These are phyloP conservation scores for Sabellastarte sp. DNA, from an alignment of 2,888 invertebrate species.

Conservation along the genomic window DNA sequence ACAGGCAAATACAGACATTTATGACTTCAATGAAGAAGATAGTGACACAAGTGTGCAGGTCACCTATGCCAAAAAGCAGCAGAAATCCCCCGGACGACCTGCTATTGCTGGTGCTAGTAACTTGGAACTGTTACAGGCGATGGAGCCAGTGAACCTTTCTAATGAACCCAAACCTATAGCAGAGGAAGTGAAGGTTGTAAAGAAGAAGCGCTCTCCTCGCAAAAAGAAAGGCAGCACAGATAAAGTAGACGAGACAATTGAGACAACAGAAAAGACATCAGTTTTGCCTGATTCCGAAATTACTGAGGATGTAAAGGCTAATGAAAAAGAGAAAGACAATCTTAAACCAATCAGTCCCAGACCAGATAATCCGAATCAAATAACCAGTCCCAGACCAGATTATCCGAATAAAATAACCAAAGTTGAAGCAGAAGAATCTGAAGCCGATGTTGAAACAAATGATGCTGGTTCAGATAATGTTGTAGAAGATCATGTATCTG, in stretches of 20 bases:
- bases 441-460: not conserved
- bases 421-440: not conserved
- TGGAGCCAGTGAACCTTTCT: too few relatives aligned
- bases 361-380: not conserved
- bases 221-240: not conserved
- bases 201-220: not conserved
- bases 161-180: too few relatives aligned
- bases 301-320: not conserved
- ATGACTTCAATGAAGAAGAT: conserved; percentile 5
- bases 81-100: not conserved
- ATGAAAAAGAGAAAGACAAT: not conserved
- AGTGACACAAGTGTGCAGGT: not conserved
- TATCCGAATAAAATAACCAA: not conserved
- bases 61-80: too few relatives aligned
- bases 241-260: not conserved
- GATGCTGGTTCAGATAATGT: not conserved
- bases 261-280: not conserved
- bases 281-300: not conserved
- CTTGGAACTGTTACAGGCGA: too few relatives aligned
- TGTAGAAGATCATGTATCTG: not conserved
- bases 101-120: too few relatives aligned
- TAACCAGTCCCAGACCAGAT: not conserved
- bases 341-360: not conserved
- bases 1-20: not conserved
- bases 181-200: not conserved